Percentiles rank a stretch among this genome's conserved stretches.
phyloP scores from a whole-genome alignment of 2,888 invertebrate species.

The Drosophila trichaetosa region DNA sequence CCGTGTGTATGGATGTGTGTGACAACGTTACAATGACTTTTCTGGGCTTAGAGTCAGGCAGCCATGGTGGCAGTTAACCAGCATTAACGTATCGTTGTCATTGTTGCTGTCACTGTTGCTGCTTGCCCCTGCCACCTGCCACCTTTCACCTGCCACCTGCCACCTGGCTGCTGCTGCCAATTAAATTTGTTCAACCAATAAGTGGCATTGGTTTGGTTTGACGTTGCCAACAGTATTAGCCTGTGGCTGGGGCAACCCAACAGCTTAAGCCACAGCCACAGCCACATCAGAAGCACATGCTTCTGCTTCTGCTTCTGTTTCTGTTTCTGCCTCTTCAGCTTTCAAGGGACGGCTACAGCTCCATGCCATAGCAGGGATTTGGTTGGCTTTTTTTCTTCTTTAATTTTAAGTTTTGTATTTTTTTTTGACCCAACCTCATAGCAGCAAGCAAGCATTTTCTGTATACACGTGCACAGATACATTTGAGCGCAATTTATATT shows the following conservation, averaged over 20 bases:
- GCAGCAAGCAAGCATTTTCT: not conserved
- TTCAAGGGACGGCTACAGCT: conserved; percentile 30
- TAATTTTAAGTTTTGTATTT: conserved; percentile 12
- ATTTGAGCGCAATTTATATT: not conserved
- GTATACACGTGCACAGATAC: not conserved
- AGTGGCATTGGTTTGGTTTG: conserved; percentile 67
- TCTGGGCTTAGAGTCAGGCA: conserved; percentile 43
- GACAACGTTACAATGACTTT: conserved; percentile 34
- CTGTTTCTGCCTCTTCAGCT: conserved; percentile 8
- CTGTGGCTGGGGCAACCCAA: conserved; percentile 11
- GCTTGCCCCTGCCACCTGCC: not conserved
- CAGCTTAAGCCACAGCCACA: conserved; percentile 35
- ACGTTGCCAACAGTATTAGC: conserved; percentile 56
- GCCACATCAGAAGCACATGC: conserved; percentile 27
- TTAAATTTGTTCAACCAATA: conserved; percentile 72
- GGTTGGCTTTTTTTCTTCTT: conserved; percentile 11
- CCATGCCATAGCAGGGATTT: conserved; percentile 14
- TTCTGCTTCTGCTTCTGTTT: conserved; percentile 2
- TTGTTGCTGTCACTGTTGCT: conserved; percentile 49
- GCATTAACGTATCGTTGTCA: conserved; percentile 67
- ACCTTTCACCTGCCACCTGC: not conserved
- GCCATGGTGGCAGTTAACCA: conserved; percentile 61
- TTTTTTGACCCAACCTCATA: not conserved
- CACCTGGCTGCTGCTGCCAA: conserved; percentile 60
- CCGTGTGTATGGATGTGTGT: not conserved